These are phyloP conservation scores for Cephalotes varians DNA, from an alignment of 2,888 invertebrate species.

Conservation along the genomic window DNA sequence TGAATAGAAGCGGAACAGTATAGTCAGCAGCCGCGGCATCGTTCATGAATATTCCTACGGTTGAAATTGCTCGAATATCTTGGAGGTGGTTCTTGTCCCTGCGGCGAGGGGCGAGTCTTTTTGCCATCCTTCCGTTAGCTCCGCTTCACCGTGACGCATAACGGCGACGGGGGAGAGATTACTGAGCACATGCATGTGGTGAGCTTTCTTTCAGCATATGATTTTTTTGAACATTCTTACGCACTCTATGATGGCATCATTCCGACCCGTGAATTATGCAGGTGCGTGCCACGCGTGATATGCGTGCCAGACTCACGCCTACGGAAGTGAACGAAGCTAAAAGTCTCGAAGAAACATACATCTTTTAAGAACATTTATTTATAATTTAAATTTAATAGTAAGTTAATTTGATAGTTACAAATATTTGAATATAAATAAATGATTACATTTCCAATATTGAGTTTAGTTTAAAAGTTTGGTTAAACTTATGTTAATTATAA, in stretches of 20 bases:
- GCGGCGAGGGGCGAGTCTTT: constrained; percentile 52
- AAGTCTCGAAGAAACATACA: background rate
- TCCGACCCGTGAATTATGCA: constrained; percentile 21
- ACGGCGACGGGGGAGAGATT: background rate
- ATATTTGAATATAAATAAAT: background rate
- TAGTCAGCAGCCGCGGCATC: constrained; percentile 70
- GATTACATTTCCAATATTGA: background rate
- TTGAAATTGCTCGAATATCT: constrained; percentile 82
- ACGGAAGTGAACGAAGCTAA: background rate
- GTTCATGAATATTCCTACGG: constrained; percentile 84
- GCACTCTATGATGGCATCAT: background rate
- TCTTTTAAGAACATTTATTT: background rate
- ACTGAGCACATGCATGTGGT: background rate
- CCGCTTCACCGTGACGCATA: background rate
- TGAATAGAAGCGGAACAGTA: constrained; percentile 79
- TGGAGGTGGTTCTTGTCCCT: constrained; percentile 74
- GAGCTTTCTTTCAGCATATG: background rate
- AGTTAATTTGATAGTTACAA: background rate
- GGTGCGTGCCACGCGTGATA: constrained; percentile 10
- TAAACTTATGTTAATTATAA: background rate
- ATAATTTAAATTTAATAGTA: background rate
- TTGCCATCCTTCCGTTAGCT: constrained; percentile 38
- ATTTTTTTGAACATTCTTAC: constrained; percentile 27
- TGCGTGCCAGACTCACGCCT: background rate
- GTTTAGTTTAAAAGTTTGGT: too few relatives aligned